A percentile compares a stretch with the other conserved stretches of the same genome.
phyloP scores from a whole-genome alignment of 2,888 invertebrate genomes.

The Limnephilus marmoratus region DNA sequence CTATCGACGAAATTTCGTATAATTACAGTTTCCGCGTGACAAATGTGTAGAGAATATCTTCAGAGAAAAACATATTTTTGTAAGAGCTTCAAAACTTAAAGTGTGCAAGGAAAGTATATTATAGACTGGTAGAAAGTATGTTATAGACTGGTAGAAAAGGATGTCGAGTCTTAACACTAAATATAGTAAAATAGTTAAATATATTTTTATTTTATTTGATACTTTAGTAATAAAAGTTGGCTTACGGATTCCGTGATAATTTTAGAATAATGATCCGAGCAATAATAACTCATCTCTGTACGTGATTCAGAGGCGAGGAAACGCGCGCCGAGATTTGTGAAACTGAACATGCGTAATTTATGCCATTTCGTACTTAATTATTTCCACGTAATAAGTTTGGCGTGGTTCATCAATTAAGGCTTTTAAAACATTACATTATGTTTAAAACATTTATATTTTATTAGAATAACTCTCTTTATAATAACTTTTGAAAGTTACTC shows the following conservation, averaged over 20 bases:
- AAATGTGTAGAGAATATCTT: too few species aligned
- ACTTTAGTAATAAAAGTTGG: neutral
- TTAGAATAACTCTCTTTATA: too few species aligned
- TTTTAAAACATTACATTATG: neutral
- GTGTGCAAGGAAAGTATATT: too few species aligned
- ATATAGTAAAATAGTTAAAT: neutral
- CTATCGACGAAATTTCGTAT: too few species aligned
- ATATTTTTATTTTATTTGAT: neutral
- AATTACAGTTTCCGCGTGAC: too few species aligned
- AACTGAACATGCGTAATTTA: slow-evolving; percentile 47
- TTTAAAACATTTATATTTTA: neutral
- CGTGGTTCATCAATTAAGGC: neutral
- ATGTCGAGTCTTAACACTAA: neutral
- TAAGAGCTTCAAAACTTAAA: too few species aligned
- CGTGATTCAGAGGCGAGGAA: slow-evolving; percentile 35
- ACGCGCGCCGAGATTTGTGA: slow-evolving; percentile 27
- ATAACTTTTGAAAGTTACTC: too few species aligned
- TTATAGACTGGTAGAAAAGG: too few species aligned
- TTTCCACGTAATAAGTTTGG: slow-evolving; percentile 26
- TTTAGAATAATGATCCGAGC: slow-evolving; percentile 52
- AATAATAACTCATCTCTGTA: slow-evolving; percentile 28
- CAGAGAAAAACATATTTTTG: too few species aligned
- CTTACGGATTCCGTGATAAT: neutral
- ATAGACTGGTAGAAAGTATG: too few species aligned
- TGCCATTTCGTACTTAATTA: slow-evolving; percentile 50